A percentile compares a stretch with the other conserved stretches of the same genome.
These are phyloP conservation scores for Melanaphis sacchari DNA, from an alignment of 1,140 invertebrate species.

Conservation along the genomic window DNA sequence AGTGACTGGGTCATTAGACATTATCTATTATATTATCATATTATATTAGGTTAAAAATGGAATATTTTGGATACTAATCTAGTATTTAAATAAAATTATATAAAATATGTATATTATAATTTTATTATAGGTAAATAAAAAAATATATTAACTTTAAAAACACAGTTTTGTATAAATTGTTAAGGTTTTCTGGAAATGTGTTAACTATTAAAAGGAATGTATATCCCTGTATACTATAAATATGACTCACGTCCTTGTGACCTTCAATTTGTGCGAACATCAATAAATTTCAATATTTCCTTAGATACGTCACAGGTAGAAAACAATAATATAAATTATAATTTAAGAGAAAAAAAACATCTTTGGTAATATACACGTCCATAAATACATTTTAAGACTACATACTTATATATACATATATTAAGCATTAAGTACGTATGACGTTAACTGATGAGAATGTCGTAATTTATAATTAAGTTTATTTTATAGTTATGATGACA, in stretches of 20 bases:
- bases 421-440: background rate
- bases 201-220: background rate
- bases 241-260: background rate
- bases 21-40: background rate
- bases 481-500: background rate
- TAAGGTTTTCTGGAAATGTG: background rate
- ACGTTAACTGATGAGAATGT: slow-evolving; percentile 3
- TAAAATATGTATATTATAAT: background rate
- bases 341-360: background rate
- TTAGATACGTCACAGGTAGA: background rate
- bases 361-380: background rate
- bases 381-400: background rate
- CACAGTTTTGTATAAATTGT: background rate
- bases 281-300: background rate
- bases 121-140: background rate
- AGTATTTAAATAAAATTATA: background rate
- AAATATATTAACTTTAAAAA: background rate
- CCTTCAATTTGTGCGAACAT: background rate
- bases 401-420: background rate
- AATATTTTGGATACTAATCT: background rate
- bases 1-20: background rate
- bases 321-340: background rate
- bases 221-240: background rate
- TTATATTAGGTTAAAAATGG: background rate
- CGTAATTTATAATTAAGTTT: slow-evolving; percentile 1